Evolutionary conservation across 2,888 invertebrate species (phyloP).

Genomic region (Macaria liturata): DNA sequence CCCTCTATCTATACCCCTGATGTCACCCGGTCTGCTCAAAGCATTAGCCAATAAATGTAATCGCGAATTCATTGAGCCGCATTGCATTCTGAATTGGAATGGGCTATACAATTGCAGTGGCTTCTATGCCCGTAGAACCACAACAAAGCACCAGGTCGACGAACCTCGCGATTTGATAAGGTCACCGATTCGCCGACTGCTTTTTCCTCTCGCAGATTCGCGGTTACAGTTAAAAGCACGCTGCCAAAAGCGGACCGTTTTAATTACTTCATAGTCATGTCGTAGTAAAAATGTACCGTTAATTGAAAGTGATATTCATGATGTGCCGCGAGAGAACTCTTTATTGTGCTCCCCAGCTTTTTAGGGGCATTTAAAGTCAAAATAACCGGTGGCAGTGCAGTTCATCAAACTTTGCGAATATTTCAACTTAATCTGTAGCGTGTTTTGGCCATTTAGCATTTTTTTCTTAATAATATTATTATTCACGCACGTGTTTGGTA

Average conservation of each 20-base stretch:
- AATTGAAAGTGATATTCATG: slow-evolving; percentile 69
- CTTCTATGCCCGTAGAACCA: slow-evolving; percentile 37
- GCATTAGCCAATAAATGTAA: slow-evolving; percentile 41
- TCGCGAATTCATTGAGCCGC: slow-evolving; percentile 36
- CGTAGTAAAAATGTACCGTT: slow-evolving; percentile 74
- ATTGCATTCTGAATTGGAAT: slow-evolving; percentile 40
- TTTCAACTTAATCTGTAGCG: slow-evolving; percentile 29
- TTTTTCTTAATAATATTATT: slow-evolving; percentile 5
- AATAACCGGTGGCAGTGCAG: slow-evolving; percentile 33
- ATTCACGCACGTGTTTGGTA: slow-evolving; percentile 10
- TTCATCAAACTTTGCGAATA: slow-evolving; percentile 37
- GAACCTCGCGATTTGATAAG: slow-evolving; percentile 71
- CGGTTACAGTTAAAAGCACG: slow-evolving; percentile 68
- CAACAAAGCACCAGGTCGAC: slow-evolving; percentile 54
- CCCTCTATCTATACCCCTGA: slow-evolving; percentile 33
- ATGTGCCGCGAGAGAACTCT: slow-evolving; percentile 51
- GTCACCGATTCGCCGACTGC: slow-evolving; percentile 66
- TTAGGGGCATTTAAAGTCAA: slow-evolving; percentile 31
- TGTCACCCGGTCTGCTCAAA: slow-evolving; percentile 30
- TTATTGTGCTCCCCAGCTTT: slow-evolving; percentile 41
- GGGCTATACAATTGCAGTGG: slow-evolving; percentile 38
- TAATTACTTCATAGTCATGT: slow-evolving; percentile 77
- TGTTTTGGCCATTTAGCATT: slow-evolving; percentile 9
- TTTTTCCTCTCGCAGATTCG: slow-evolving; percentile 59
- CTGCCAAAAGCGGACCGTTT: slow-evolving; percentile 70